Conservation (phyloP, 1,140 invertebrate species). For the Papilio polyxenes region DNA sequence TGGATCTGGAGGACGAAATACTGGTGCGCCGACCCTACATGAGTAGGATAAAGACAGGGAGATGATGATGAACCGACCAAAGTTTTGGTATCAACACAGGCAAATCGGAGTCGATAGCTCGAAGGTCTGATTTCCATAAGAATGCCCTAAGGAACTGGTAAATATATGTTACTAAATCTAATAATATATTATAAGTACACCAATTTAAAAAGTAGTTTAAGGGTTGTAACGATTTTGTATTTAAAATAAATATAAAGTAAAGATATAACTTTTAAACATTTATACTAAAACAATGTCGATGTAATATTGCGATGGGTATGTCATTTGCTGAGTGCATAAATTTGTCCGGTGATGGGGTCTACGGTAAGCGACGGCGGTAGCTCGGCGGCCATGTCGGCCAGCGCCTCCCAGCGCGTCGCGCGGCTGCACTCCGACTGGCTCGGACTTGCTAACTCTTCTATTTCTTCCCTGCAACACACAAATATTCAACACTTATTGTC, state of each 20-base stretch:
- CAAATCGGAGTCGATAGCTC: neutral
- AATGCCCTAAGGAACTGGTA: no score
- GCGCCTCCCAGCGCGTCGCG: slow-evolving; percentile 78
- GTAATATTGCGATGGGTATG: neutral
- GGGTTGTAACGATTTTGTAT: neutral
- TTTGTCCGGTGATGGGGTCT: slow-evolving; percentile 77
- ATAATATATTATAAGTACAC: neutral
- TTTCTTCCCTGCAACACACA: slow-evolving; percentile 43
- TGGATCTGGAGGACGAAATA: no score
- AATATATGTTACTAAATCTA: no score
- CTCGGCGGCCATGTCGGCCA: slow-evolving; percentile 79
- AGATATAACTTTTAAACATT: neutral
- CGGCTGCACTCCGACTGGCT: slow-evolving; percentile 70
- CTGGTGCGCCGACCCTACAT: no score
- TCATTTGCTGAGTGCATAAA: slow-evolving; percentile 74
- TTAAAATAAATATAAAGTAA: neutral
- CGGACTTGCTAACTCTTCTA: slow-evolving; percentile 61
- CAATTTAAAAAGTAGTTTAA: neutral
- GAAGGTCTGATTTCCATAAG: neutral
- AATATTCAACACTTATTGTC: neutral
- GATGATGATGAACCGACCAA: no score
- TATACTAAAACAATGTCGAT: neutral
- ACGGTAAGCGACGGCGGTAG: slow-evolving; percentile 75
- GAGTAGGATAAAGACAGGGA: no score
- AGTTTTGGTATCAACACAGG: no score